Base-by-base conservation (phyloP, 2,888 invertebrate species). In the Uloborus plumipes region DNA sequence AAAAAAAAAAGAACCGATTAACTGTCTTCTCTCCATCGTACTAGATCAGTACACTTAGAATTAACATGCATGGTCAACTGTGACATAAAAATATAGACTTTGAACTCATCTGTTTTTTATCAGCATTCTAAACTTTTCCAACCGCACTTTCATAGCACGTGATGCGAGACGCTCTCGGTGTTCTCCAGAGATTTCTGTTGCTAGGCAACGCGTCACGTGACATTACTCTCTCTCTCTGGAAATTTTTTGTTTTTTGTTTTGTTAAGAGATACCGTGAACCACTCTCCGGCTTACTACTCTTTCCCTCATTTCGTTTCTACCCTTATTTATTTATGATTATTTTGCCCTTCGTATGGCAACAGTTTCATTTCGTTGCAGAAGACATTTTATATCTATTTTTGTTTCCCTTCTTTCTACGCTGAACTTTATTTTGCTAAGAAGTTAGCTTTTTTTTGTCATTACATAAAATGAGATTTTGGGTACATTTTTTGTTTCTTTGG, bases 241-340 rank as follows among this genome's bases (percentile, higher is more conserved):
- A 39, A n/a, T n/a, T 6, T n/a, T 55, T 55, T n/a, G n/a, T n/a
- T 55, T 55, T 55, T 18, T 18, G 55, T 55, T 16, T 16, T 39
- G 39, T 9, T 39, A 39, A 39, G 39, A 39, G 39, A 39, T 39
- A 9, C 39, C 39, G 39, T 9, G 39, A 39, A 39, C n/a, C 39
- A 39, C 39, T 39, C 39, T 7, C 39, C 39, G 39, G 39, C 39
- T 39, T 39, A 39, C 39, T 39, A 39, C 39, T 39, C 39, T 39
- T 39, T 39, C 39, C 39, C 39, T 11, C 39, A 39, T 39, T 39
- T 39, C 39, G 16, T 55, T 55, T 55, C 18, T 55, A 7, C 9
- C 55, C 55, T 75, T 66, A 75, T 75, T 71, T 77, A 71, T 71
- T 77, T 65, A 77, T 55, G 77, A 70, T 70, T 70, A 71, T 71